Evolutionary conservation across 2,797 vertebrate genomes (phyloP), one percentile per base, ranked within the genome.

Genomic region (Brotula barbata): DNA sequence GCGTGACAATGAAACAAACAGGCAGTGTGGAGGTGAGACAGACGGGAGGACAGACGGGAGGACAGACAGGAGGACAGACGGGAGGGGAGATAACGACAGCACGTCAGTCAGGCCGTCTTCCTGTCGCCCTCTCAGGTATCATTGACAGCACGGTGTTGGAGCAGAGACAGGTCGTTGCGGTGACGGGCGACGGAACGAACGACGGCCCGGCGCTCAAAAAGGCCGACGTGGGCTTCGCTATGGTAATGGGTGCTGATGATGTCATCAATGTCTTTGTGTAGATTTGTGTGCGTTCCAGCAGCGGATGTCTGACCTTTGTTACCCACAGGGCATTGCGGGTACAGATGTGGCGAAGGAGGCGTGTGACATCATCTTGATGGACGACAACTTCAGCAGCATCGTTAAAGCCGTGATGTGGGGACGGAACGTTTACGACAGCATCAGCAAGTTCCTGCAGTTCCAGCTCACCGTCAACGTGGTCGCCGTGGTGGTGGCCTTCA

Each of bases 381-480:
- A 99, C 0, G 97, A 99, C 78, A 99, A 98, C 80, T 98, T 99
- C 90, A 93, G 85, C 80, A 99, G 96, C 88, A 99, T 99, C 2
- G 96, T 99, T 53, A 99, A 98, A 82, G 96, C 96, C 0, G 96
- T 98, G 20, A 98, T 99, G 96, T 99, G 96, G 96, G 96, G 96
- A 5, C 89, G 96, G 45, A 99, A 99, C 0, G 95, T 99, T 58
- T 98, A 99, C 0, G 96, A 99, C 81, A 98, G 96, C 78, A 98
- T 98, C 85, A 98, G 96, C 60, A 98, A 98, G 80, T 98, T 98
- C 84, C 87, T 98, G 73, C 96, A 98, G 87, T 98, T 98, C 89
- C 96, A 98, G 89, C 93, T 98, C 53, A 98, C 96, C 0, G 96
- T 99, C 57, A 99, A 99, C 0, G 90, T 98, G 0, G 96, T 99